Base-by-base conservation (phyloP, 2,113 vertebrate species). In the Aphyosemion australe region DNA sequence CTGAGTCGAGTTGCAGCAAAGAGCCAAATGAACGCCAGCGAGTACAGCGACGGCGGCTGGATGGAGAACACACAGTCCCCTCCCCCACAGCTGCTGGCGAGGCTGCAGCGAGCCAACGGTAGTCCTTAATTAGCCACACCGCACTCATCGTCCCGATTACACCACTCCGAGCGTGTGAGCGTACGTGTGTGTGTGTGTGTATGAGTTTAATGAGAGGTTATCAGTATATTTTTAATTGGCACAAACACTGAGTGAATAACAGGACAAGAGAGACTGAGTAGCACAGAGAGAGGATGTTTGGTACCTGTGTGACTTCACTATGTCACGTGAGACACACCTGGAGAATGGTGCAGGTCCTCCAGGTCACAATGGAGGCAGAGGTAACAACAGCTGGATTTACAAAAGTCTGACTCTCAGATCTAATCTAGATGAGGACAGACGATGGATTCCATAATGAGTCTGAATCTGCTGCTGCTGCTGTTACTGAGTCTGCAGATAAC, bases 221-320 rank as follows among this genome's bases (percentile, higher is more conserved):
- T 42, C 37, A 39, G 78, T 72, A 69, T 72, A 82, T 78, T 69
- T 74, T 88, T 89, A 90, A 87, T 89, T 89, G 85, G 76, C 76
- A 72, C 84, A 87, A 87, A 85, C 80, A 82, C 79, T 87, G n/a
- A 62, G 79, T 85, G 81, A 87, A 87, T 83, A 82, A 83, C 73
- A 60, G 54, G 72, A 77, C 62, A 60, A 52, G 65, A 80, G 57
- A 63, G 67, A 71, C 54, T 48, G 68, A 87, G 74, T 18, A 16
- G 69, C 26, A 26, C 26, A 62, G n/a, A 65, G 48, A 62, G 16
- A 34, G 63, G 66, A 41, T 26, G 26, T 26, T 26, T 26, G 26
- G 26, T n/a, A n/a, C n/a, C n/a, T n/a, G n/a, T 26, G 26, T 2
- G 26, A 26, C 26, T 26, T 26, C 26, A 26, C 26, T 5, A 26